Conservation (phyloP, 2,113 vertebrate genomes). For the Gasterosteus aculeatus region DNA sequence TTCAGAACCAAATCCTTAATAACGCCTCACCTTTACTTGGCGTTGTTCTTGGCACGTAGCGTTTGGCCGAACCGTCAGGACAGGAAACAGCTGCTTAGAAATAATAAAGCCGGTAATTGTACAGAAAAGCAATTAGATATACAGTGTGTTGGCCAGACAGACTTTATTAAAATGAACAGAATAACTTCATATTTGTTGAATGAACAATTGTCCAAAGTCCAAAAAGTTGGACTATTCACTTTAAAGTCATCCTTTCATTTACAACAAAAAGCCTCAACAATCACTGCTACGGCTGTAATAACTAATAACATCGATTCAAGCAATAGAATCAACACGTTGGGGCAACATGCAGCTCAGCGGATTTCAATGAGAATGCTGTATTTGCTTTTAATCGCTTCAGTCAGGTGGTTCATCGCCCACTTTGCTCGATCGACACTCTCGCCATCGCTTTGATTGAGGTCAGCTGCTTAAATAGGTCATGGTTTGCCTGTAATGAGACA, state of each 20-base stretch:
- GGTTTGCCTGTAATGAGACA: constrained; percentile 58
- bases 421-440: constrained; percentile 45
- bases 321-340: neutral
- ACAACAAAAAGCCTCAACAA: neutral
- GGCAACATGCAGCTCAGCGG: neutral
- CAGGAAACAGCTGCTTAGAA: constrained; percentile 43
- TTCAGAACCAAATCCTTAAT: neutral
- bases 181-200: constrained; percentile 21
- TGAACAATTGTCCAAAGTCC: neutral
- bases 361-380: neutral
- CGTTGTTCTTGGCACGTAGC: neutral
- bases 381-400: constrained; percentile 10
- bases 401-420: constrained; percentile 19
- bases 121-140: constrained; percentile 11
- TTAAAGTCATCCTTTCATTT: neutral
- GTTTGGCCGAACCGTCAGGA: constrained; percentile 14
- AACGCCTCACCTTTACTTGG: constrained; percentile 2
- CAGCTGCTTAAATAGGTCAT: constrained; percentile 62
- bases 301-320: too few relatives aligned
- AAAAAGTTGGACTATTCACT: neutral
- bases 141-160: neutral
- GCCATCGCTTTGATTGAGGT: constrained; percentile 62
- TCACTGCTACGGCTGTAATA: neutral
- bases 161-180: neutral
- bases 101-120: constrained; percentile 24